phyloP scores from a whole-genome alignment of 2,113 vertebrate species.

The Typhlomys cinereus region DNA sequence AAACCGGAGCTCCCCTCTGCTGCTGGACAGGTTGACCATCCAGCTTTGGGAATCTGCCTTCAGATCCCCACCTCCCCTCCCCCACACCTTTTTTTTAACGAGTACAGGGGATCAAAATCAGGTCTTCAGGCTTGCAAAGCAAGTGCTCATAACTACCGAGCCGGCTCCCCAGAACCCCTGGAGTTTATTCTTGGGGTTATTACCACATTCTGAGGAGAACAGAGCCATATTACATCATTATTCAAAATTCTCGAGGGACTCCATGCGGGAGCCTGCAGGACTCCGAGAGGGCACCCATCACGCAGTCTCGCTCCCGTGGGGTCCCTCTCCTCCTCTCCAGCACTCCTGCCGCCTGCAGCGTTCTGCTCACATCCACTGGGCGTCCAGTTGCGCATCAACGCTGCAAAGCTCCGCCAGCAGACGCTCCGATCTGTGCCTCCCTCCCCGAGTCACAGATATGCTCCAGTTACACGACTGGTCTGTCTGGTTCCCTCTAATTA shows the following conservation, averaged over 20 bases:
- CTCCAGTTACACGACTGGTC: background rate
- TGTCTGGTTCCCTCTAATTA: background rate
- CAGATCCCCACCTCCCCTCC: too few relatives aligned
- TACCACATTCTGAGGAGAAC: too few relatives aligned
- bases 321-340: background rate
- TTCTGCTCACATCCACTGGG: background rate
- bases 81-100: too few relatives aligned
- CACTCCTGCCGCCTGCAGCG: background rate
- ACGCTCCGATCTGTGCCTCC: background rate
- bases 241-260: slow-evolving; percentile 33
- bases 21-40: too few relatives aligned
- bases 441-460: background rate
- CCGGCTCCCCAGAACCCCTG: too few relatives aligned
- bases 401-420: background rate
- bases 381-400: background rate
- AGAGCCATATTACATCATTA: background rate
- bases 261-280: background rate
- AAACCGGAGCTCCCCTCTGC: too few relatives aligned
- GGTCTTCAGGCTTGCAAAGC: too few relatives aligned
- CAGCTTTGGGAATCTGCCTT: too few relatives aligned
- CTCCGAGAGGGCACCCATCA: background rate
- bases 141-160: too few relatives aligned
- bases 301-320: too few relatives aligned
- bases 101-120: too few relatives aligned
- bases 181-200: too few relatives aligned